These are phyloP conservation scores for Taurulus bubalis DNA, from an alignment of 2,113 vertebrate genomes.

Conservation along the genomic window DNA sequence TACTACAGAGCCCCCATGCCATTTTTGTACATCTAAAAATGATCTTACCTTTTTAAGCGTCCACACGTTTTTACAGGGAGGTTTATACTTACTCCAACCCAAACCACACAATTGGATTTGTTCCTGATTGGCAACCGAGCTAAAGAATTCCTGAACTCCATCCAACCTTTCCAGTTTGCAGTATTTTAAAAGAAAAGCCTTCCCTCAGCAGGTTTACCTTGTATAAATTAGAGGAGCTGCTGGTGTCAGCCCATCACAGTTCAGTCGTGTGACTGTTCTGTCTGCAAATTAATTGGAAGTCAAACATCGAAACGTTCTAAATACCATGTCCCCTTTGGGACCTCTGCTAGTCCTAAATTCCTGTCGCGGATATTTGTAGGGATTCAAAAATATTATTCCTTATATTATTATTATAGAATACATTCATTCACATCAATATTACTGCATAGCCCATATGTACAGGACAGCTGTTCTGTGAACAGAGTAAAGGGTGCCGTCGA, in stretches of 20 bases:
- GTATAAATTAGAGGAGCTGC: constrained; percentile 37
- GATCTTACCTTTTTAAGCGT: not conserved
- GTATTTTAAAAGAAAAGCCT: constrained; percentile 30
- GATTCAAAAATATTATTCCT: not conserved
- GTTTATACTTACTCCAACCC: not conserved
- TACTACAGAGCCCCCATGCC: not conserved
- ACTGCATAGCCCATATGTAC: not conserved
- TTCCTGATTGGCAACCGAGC: not conserved
- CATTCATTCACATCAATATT: not conserved
- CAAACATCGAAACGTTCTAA: not conserved
- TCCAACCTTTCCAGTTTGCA: constrained; percentile 1
- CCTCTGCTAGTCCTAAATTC: not conserved
- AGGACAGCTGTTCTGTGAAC: constrained; percentile 8
- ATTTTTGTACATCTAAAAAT: not conserved
- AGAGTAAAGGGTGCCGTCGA: not conserved
- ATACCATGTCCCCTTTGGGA: too few relatives aligned
- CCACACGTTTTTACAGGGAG: not conserved
- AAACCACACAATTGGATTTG: not conserved
- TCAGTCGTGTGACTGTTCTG: constrained; percentile 3
- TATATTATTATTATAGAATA: not conserved
- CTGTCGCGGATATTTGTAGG: not conserved
- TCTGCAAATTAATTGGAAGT: not conserved
- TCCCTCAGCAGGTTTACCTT: constrained; percentile 15
- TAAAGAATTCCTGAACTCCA: constrained; percentile 6
- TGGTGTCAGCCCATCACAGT: not conserved